Evolutionary conservation across 2,797 vertebrate genomes (phyloP), one percentile per base, ranked within the genome.

Genomic region (Etheostoma nigrum): DNA sequence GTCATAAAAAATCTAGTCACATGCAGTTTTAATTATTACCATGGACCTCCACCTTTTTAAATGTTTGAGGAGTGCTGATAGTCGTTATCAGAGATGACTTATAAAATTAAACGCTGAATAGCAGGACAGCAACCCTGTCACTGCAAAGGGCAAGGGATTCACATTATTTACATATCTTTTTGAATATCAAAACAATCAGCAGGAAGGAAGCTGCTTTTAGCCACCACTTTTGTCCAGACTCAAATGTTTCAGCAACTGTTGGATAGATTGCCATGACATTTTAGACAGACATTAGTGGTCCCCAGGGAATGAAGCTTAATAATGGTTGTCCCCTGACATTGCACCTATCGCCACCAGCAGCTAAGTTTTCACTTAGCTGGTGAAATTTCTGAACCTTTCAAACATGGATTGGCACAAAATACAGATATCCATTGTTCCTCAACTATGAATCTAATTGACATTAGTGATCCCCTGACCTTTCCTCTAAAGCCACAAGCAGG

Each of bases 11-110:
- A 76, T 85, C 45, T 6, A 73, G 75, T 33, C 54, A 51, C 59
- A 59, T 74, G 51, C 42, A 71, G 70, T 81, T 82, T 87, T 76
- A 75, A 78, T 76, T 67, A 58, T 63, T 67, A 53, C 71, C 70
- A 36, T 45, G 67, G 42, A 71, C 36, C n/a, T 44, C 27, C 25
- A 66, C 49, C 36, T 72, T 76, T 75, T 64, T 72, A 55, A 85
- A 74, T 74, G 52, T 78, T 70, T 78, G 23, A 9, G 30, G 23
- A 63, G 66, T 19, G 55, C 15, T 60, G 45, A 66, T 42, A 2
- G 36, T 54, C 54, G 57, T 75, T 65, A 51, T 68, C 64, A 66
- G 33, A 57, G 19, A 40, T 40, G 36, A 11, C 36, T 40, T 40
- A 40, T 12, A 40, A 40, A 11, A 40, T 40, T 40, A 40, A 40